Evolutionary conservation across 2,113 vertebrate genomes (phyloP).

Genomic region (Callospermophilus lateralis): DNA sequence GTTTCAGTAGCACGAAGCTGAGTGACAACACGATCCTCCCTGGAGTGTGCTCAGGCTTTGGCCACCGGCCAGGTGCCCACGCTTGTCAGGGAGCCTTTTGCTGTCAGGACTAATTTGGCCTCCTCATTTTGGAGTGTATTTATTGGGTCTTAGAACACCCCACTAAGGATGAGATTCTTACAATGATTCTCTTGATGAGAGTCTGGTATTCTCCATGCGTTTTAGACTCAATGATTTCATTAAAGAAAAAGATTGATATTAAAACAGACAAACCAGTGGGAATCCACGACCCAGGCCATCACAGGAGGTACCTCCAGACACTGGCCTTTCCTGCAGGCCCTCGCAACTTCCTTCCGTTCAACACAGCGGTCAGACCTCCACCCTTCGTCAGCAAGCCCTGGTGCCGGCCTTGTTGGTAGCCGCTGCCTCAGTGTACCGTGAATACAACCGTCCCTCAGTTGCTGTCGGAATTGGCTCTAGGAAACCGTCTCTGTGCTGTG

Average conservation of each 20-base stretch:
- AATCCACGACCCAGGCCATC: not conserved
- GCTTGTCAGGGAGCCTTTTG: constrained; percentile 30
- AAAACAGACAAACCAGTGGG: not conserved
- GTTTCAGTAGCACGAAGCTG: not conserved
- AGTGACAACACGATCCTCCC: not conserved
- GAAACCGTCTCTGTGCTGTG: not conserved
- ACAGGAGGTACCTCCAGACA: not conserved
- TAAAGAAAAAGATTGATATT: not conserved
- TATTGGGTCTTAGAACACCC: constrained; percentile 41
- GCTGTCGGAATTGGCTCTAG: not conserved
- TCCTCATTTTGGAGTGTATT: constrained; percentile 45
- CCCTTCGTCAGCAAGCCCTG: not conserved
- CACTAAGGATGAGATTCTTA: not conserved
- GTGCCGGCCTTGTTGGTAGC: not conserved
- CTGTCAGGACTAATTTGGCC: constrained; percentile 52
- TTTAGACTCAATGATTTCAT: not conserved
- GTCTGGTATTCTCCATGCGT: not conserved
- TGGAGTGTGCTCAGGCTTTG: not conserved
- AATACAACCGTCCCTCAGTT: not conserved
- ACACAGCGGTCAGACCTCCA: not conserved
- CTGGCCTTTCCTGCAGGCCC: not conserved
- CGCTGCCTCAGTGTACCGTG: not conserved
- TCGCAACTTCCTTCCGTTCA: not conserved
- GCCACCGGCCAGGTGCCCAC: not conserved
- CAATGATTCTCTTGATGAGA: constrained; percentile 23